Evolutionary conservation across 2,113 vertebrate genomes (phyloP).

Genomic region (Corythaixoides concolor): DNA sequence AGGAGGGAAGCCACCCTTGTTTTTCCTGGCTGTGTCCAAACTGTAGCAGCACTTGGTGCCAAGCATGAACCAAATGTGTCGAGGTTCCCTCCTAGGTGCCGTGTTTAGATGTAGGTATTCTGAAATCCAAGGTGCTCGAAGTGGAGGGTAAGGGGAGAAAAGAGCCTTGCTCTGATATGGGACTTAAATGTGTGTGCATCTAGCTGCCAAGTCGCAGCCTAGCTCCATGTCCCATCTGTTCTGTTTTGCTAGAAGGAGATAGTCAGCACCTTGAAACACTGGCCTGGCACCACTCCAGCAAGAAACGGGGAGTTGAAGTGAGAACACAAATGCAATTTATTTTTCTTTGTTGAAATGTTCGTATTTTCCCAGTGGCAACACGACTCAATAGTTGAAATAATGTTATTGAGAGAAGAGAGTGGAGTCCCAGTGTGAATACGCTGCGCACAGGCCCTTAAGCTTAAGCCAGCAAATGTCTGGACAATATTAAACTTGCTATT

Average conservation of each 20-base stretch:
- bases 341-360: conserved; percentile 59
- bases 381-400: conserved; percentile 39
- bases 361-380: conserved; percentile 41
- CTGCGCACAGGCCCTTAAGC: neutral
- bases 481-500: neutral
- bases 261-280: conserved; percentile 51
- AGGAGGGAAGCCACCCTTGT: neutral
- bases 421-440: conserved; percentile 24
- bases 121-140: neutral
- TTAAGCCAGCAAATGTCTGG: conserved; percentile 10
- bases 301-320: conserved; percentile 53
- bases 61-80: neutral
- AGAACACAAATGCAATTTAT: conserved; percentile 62
- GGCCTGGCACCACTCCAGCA: conserved; percentile 20
- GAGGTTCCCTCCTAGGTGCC: neutral
- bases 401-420: conserved; percentile 44
- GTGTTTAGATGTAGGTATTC: neutral
- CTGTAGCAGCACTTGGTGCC: neutral
- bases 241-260: conserved; percentile 17
- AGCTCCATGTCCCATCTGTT: neutral
- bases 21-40: neutral
- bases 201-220: neutral
- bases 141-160: neutral
- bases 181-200: neutral
- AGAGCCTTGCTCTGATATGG: neutral